Percentiles rank a stretch among this genome's conserved stretches.
Evolutionary conservation across 1,140 invertebrate species (phyloP).

Genomic region (Penaeus chinensis): DNA sequence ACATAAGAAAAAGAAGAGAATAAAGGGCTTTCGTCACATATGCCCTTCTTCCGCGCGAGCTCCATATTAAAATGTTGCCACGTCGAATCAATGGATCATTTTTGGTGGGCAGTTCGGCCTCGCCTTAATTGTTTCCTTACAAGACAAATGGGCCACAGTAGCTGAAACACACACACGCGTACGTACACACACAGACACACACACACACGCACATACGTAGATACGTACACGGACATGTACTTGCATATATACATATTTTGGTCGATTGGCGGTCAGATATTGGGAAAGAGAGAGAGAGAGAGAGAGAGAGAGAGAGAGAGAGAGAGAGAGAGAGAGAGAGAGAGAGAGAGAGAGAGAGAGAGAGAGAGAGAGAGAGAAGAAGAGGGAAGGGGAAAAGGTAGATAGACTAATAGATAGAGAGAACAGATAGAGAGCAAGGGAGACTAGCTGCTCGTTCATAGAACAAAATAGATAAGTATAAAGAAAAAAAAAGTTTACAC

Average conservation of each 20-base stretch:
- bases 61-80: constrained; percentile 59
- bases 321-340: no score
- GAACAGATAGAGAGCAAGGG: no score
- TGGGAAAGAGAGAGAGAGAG: no score
- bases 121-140: constrained; percentile 58
- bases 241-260: not conserved
- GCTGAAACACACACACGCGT: constrained; percentile 18
- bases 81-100: constrained; percentile 59
- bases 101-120: constrained; percentile 54
- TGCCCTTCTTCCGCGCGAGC: constrained; percentile 17
- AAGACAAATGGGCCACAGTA: constrained; percentile 55
- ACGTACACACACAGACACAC: constrained; percentile 42
- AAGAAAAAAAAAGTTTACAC: no score
- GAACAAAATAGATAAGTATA: no score
- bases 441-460: no score
- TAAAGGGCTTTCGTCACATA: not conserved
- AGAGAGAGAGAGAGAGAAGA: no score
- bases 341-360: no score
- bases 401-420: no score
- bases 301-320: no score
- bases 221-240: not conserved
- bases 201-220: not conserved
- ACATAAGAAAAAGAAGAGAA: not conserved
- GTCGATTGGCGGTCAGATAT: no score
- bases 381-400: no score